phyloP scores from a whole-genome alignment of 2,888 invertebrate genomes.

The Nephrotoma flavescens region DNA sequence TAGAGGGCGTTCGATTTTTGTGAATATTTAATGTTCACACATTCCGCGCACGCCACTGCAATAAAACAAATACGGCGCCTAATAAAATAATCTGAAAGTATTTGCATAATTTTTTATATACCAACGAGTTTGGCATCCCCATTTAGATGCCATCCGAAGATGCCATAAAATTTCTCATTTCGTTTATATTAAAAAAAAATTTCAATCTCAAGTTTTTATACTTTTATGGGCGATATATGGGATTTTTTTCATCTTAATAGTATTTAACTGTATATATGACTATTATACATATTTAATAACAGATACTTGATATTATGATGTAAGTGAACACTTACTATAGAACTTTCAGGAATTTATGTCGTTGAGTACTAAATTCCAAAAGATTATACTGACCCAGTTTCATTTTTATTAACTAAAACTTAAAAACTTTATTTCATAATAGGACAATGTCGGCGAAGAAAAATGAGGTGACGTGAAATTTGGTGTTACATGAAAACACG shows the following conservation, averaged over 20 bases:
- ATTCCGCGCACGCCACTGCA: neutral
- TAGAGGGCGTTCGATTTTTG: neutral
- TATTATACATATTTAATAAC: neutral
- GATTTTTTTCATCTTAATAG: neutral
- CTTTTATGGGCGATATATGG: neutral
- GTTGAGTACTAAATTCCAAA: too few species aligned
- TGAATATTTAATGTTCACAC: neutral
- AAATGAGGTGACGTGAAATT: too few species aligned
- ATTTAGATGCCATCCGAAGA: too few species aligned
- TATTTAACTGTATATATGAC: neutral
- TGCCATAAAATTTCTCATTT: too few species aligned
- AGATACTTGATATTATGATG: neutral
- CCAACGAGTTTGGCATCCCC: too few species aligned
- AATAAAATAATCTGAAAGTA: neutral
- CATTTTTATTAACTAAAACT: too few species aligned
- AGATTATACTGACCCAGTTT: too few species aligned
- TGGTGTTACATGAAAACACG: too few species aligned
- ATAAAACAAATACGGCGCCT: neutral
- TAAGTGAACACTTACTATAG: too few species aligned
- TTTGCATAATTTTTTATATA: neutral
- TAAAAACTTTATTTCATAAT: too few species aligned
- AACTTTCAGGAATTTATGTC: too few species aligned
- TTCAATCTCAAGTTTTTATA: neutral
- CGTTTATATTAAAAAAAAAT: neutral
- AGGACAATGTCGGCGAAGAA: too few species aligned